phyloP scores from a whole-genome alignment of 2,888 invertebrate species.

The Eurytoma adleriae region DNA sequence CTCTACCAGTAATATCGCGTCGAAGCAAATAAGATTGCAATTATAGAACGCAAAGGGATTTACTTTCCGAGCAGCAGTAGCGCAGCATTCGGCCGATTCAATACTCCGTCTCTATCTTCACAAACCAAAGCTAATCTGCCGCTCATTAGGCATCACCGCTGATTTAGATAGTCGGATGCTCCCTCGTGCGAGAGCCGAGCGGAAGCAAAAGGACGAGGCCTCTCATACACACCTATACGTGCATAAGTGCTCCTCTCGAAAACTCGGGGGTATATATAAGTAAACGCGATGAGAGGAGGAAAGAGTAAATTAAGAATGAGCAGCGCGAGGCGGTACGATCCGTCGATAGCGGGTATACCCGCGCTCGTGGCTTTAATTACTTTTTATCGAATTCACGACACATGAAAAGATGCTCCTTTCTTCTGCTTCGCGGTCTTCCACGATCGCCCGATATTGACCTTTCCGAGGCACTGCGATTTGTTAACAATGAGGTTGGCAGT shows the following conservation, averaged over 20 bases:
- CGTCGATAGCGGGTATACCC: conserved; percentile 54
- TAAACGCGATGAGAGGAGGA: background rate
- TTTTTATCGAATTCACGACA: conserved; percentile 63
- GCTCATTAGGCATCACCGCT: conserved; percentile 62
- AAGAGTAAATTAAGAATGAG: conserved; percentile 45
- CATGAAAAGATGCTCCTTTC: conserved; percentile 9
- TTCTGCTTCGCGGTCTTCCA: background rate
- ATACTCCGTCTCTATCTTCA: conserved; percentile 37
- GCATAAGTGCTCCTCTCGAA: conserved; percentile 8
- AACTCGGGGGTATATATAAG: conserved; percentile 17
- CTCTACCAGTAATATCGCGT: too few species aligned
- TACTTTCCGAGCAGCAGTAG: too few species aligned
- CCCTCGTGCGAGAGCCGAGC: conserved; percentile 34
- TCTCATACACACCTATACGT: background rate
- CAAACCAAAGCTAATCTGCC: conserved; percentile 61
- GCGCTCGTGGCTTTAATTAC: conserved; percentile 64
- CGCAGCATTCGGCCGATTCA: too few species aligned
- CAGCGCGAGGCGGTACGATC: conserved; percentile 21
- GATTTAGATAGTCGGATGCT: conserved; percentile 61
- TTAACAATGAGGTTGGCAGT: too few species aligned
- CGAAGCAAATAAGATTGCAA: too few species aligned
- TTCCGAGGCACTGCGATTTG: background rate
- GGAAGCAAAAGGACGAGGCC: background rate
- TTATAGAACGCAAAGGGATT: too few species aligned
- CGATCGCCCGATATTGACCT: conserved; percentile 22